These are phyloP conservation scores for Porites lobata DNA, from an alignment of 92 coral and sea anemone species.

Conservation along the genomic window DNA sequence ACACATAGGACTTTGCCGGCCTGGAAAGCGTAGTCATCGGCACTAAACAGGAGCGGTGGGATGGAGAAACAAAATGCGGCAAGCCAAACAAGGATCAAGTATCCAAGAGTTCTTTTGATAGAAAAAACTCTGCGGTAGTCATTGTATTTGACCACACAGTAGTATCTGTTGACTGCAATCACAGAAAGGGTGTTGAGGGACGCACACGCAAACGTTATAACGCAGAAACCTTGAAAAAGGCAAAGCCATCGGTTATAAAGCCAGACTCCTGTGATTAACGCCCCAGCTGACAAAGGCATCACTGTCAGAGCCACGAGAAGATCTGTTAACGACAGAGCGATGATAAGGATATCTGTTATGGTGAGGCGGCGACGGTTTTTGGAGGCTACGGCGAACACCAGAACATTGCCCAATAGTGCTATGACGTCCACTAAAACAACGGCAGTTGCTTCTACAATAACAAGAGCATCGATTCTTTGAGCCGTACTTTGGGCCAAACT, in stretches of 20 bases:
- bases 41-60: slow-evolving; percentile 30
- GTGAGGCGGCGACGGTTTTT: slow-evolving; percentile 44
- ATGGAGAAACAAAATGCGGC: slow-evolving; percentile 14
- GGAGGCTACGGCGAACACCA: slow-evolving; percentile 47
- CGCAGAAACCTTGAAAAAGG: slow-evolving; percentile 54
- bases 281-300: slow-evolving; percentile 31
- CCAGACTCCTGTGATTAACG: slow-evolving; percentile 36
- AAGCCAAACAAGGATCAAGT: slow-evolving; percentile 35
- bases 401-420: slow-evolving; percentile 37
- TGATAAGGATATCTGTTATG: slow-evolving; percentile 35
- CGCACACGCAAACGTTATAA: slow-evolving; percentile 46
- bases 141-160: slow-evolving; percentile 49
- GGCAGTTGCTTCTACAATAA: slow-evolving; percentile 6
- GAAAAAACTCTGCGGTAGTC: slow-evolving; percentile 36
- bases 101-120: slow-evolving; percentile 30
- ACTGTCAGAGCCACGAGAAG: slow-evolving; percentile 39
- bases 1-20: slow-evolving; percentile 53
- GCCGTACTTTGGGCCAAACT: background rate
- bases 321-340: slow-evolving; percentile 43
- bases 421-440: slow-evolving; percentile 32
- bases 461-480: background rate
- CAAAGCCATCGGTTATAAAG: slow-evolving; percentile 24
- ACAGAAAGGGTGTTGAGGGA: slow-evolving; percentile 40
- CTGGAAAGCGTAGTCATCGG: slow-evolving; percentile 42
- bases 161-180: slow-evolving; percentile 49